A percentile compares a stretch with the other conserved stretches of the same genome.
Evolutionary conservation across 2,113 vertebrate species (phyloP).

Genomic region (Elephantulus edwardii): DNA sequence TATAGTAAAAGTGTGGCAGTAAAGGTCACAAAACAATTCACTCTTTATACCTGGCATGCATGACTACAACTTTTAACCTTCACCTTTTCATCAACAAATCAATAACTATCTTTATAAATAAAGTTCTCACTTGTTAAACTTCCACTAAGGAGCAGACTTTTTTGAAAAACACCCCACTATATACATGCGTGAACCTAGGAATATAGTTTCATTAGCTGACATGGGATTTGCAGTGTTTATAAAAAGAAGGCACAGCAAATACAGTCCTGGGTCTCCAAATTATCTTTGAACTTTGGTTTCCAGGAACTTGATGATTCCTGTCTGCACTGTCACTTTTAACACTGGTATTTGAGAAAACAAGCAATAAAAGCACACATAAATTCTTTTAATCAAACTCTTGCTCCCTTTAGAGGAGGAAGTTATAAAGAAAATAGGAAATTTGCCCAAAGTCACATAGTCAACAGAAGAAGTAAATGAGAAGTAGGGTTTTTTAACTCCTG

Average conservation of each 20-base stretch:
- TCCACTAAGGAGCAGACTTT: conserved; percentile 16
- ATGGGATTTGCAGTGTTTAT: not conserved
- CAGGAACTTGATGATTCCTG: not conserved
- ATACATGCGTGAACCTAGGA: not conserved
- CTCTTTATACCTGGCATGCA: not conserved
- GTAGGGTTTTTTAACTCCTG: not conserved
- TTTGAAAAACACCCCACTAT: conserved; percentile 26
- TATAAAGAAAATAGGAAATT: not conserved
- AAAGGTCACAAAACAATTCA: not conserved
- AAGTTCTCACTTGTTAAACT: not conserved
- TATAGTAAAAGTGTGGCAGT: not conserved
- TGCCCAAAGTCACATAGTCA: not conserved
- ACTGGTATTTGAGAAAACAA: conserved; percentile 3
- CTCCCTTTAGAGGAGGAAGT: not conserved
- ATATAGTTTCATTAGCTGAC: not conserved
- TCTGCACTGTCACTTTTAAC: not conserved
- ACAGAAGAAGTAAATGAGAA: not conserved
- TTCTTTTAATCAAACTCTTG: not conserved
- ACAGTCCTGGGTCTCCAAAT: conserved; percentile 2
- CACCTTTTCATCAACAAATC: conserved; percentile 23
- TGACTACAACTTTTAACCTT: not conserved
- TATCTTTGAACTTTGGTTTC: not conserved
- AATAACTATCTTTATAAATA: conserved; percentile 2
- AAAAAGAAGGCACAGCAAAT: not conserved
- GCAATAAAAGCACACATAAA: not conserved